A percentile compares a stretch with the other conserved stretches of the same genome.
Conservation (phyloP, 2,888 invertebrate genomes). For the Drosophila dives region DNA sequence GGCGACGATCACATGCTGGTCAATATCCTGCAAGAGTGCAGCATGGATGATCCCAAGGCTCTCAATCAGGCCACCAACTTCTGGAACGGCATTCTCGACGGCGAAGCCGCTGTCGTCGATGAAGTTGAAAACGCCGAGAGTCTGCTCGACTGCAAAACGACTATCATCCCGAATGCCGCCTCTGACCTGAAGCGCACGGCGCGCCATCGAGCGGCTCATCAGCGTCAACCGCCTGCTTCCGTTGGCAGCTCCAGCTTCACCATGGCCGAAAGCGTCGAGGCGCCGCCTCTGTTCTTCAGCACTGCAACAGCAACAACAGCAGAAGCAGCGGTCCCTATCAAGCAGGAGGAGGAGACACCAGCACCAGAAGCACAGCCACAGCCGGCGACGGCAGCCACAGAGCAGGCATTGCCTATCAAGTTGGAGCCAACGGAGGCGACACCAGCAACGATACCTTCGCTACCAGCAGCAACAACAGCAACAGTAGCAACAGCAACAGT, state of each 20-base stretch:
- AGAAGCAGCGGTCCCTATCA: constrained; percentile 30
- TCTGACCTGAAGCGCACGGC: constrained; percentile 66
- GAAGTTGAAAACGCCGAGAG: constrained; percentile 78
- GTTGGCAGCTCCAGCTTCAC: constrained; percentile 69
- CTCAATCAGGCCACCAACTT: constrained; percentile 84
- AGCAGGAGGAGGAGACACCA: constrained; percentile 39
- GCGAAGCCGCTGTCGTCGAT: constrained; percentile 80
- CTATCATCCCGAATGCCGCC: background rate
- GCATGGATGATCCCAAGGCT: constrained; percentile 84
- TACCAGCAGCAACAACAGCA: background rate
- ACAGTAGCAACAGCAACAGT: too few relatives aligned
- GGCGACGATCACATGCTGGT: constrained; percentile 85
- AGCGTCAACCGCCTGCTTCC: constrained; percentile 25
- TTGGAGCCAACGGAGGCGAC: constrained; percentile 65
- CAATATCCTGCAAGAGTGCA: constrained; percentile 84
- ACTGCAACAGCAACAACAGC: background rate
- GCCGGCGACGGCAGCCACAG: constrained; percentile 24
- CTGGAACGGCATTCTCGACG: constrained; percentile 85
- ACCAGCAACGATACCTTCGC: constrained; percentile 20
- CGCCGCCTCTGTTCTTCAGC: constrained; percentile 74
- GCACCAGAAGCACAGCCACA: constrained; percentile 41
- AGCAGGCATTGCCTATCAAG: constrained; percentile 51
- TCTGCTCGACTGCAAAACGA: constrained; percentile 82
- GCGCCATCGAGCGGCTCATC: constrained; percentile 17
- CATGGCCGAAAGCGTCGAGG: constrained; percentile 29